phyloP scores from a whole-genome alignment of 2,797 vertebrate species.

The Falco columbarius region DNA sequence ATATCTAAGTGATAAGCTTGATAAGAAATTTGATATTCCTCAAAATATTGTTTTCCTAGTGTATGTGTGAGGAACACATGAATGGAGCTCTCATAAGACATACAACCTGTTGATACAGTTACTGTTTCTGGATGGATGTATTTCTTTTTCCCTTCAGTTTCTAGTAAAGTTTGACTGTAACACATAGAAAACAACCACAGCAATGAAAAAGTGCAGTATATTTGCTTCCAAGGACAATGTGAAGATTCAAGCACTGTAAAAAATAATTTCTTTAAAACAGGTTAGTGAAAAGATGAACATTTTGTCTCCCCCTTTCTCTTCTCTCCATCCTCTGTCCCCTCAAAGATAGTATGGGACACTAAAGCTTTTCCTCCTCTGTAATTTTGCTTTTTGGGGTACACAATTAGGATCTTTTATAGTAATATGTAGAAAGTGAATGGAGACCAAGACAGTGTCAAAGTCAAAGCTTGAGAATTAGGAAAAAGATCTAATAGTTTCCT shows the following conservation, averaged over 20 bases:
- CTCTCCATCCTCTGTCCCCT: not conserved
- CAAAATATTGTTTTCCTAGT: not conserved
- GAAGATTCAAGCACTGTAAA: not conserved
- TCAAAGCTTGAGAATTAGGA: not conserved
- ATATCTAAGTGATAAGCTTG: not conserved
- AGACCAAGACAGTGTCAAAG: not conserved
- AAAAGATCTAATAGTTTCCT: not conserved
- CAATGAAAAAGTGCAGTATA: not conserved
- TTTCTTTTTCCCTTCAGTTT: not conserved
- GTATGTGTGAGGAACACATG: not conserved
- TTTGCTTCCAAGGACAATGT: constrained; percentile 15
- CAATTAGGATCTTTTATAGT: not conserved
- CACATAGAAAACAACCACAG: not conserved
- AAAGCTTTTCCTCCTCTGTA: not conserved
- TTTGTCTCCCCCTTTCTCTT: not conserved
- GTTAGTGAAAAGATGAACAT: not conserved
- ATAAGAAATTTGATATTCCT: not conserved
- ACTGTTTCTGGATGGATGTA: not conserved
- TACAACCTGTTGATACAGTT: not conserved
- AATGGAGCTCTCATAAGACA: not conserved
- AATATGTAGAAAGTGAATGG: not conserved
- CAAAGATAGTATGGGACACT: not conserved
- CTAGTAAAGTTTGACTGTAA: not conserved
- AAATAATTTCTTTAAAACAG: not conserved
- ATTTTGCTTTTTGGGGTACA: not conserved